phyloP scores from a whole-genome alignment of 2,113 vertebrate genomes.

The Cyrtonyx montezumae region DNA sequence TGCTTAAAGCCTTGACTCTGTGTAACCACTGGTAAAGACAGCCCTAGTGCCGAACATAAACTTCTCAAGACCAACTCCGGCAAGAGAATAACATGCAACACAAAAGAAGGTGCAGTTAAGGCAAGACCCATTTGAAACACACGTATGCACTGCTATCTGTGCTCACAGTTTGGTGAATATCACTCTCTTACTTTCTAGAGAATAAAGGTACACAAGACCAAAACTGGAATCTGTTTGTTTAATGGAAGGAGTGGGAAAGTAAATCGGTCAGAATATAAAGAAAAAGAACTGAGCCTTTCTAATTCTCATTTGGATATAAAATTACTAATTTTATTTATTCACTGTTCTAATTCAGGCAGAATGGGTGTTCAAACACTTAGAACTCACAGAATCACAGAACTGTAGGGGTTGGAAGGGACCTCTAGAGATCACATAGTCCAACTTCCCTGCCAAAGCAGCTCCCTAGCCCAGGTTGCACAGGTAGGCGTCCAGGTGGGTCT shows the following conservation, averaged over 20 bases:
- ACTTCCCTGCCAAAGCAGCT: too few relatives aligned
- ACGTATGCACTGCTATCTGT: accelerated
- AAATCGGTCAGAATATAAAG: neutral
- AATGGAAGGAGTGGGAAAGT: neutral
- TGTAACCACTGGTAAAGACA: neutral
- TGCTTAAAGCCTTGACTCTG: neutral
- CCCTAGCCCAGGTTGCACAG: too few relatives aligned
- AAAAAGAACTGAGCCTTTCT: neutral
- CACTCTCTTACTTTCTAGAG: neutral
- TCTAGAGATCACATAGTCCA: too few relatives aligned
- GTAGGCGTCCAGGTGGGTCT: too few relatives aligned
- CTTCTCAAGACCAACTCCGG: neutral
- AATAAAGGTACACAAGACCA: neutral
- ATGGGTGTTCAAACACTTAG: neutral
- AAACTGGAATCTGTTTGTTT: neutral
- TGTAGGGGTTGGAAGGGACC: too few relatives aligned
- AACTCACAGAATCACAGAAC: neutral
- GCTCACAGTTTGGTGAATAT: neutral
- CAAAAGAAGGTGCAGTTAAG: neutral
- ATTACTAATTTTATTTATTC: neutral
- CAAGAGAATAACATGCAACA: neutral
- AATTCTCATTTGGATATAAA: conserved; percentile 1
- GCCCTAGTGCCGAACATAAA: neutral
- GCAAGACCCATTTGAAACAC: neutral
- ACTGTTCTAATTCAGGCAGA: neutral